Evolutionary conservation across 30 jellyfish, hydroid and myxozoan species (phyloP).

Genomic region (Turritopsis dohrnii): DNA sequence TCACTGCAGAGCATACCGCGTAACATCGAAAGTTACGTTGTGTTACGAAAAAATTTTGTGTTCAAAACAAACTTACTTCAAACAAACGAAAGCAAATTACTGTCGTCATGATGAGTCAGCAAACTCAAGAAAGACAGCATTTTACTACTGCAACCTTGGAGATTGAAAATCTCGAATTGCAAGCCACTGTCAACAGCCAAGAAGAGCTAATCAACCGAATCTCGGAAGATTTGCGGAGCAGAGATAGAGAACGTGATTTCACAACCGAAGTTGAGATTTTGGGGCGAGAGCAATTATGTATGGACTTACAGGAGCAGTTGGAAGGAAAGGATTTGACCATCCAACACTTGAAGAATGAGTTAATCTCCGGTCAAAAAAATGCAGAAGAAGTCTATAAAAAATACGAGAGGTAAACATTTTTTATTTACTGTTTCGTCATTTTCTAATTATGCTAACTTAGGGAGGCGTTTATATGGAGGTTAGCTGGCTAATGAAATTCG

Average conservation of each 20-base stretch:
- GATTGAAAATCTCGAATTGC: slow-evolving; percentile 78
- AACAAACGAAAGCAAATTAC: background rate
- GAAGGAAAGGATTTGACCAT: slow-evolving; percentile 72
- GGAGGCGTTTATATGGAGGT: too few species aligned
- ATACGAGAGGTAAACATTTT: slow-evolving; percentile 66
- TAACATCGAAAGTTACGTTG: background rate
- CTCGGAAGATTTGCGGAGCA: slow-evolving; percentile 64
- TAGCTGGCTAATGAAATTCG: too few species aligned
- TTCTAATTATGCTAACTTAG: too few species aligned
- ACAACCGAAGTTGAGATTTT: slow-evolving; percentile 54
- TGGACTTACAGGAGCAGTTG: slow-evolving; percentile 76
- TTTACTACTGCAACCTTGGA: slow-evolving; percentile 47
- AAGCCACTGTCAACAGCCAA: slow-evolving; percentile 93
- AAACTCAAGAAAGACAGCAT: background rate
- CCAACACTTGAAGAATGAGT: slow-evolving; percentile 72
- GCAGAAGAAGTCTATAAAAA: slow-evolving; percentile 79
- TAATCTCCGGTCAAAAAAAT: slow-evolving; percentile 50
- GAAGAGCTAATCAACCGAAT: slow-evolving; percentile 70
- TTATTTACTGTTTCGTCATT: background rate
- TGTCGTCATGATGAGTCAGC: slow-evolving; percentile 13
- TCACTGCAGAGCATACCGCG: background rate
- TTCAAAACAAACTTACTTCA: background rate
- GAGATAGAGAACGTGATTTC: slow-evolving; percentile 52
- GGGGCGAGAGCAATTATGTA: slow-evolving; percentile 76
- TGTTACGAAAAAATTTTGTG: too few species aligned